Evolutionary conservation across 2,113 vertebrate genomes (phyloP).

Genomic region (Aspidoscelis tigris): DNA sequence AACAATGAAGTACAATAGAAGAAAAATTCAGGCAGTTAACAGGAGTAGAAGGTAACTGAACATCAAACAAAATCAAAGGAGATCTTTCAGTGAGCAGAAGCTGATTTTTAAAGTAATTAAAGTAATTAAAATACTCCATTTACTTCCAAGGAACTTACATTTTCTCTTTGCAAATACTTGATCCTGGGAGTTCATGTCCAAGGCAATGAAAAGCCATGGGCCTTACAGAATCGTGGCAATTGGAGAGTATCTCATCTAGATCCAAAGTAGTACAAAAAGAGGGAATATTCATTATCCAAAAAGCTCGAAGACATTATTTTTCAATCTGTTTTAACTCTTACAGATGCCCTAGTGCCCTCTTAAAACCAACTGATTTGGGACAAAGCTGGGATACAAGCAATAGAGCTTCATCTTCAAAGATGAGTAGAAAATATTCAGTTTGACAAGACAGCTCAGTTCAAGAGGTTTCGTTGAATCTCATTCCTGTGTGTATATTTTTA

Average conservation of each 20-base stretch:
- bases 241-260: slow-evolving; percentile 66
- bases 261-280: slow-evolving; percentile 75
- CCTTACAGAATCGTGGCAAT: slow-evolving; percentile 66
- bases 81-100: slow-evolving; percentile 53
- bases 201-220: slow-evolving; percentile 45
- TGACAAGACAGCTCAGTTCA: slow-evolving; percentile 72
- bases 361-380: slow-evolving; percentile 77
- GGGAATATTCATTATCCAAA: slow-evolving; percentile 75
- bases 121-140: slow-evolving; percentile 71
- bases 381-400: slow-evolving; percentile 60
- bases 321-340: slow-evolving; percentile 74
- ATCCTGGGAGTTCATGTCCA: slow-evolving; percentile 62
- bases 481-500: slow-evolving; percentile 28
- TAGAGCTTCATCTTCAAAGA: slow-evolving; percentile 75
- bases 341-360: slow-evolving; percentile 71
- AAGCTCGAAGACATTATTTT: slow-evolving; percentile 72
- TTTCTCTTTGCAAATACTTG: slow-evolving; percentile 56
- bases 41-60: slow-evolving; percentile 47
- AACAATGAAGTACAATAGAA: slow-evolving; percentile 31
- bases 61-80: slow-evolving; percentile 55
- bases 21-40: slow-evolving; percentile 56
- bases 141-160: slow-evolving; percentile 50
- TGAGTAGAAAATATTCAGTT: slow-evolving; percentile 67
- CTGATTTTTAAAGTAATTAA: slow-evolving; percentile 43
- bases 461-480: slow-evolving; percentile 56